Evolutionary conservation across 1,140 invertebrate genomes (phyloP), one percentile per base, ranked within the genome.

Genomic region (Brachystomella parvula): DNA sequence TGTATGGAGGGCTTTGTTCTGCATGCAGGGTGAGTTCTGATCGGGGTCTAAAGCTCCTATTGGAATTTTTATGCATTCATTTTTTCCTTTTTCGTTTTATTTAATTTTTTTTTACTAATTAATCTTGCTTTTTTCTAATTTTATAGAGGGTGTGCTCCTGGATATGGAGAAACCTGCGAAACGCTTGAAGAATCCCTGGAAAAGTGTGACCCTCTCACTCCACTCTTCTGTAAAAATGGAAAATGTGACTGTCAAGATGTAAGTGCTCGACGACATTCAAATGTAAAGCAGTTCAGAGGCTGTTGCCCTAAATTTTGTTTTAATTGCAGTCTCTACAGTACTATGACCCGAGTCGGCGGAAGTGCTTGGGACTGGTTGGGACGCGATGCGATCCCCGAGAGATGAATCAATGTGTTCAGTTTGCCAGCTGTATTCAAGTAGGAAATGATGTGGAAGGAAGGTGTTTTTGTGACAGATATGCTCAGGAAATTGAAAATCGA

Each of bases 401-500:
- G 21, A 32, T 56, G 6, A 29, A 33, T 21, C 62, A 49, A 12
- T 68, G 66, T 29, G 66, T 68, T 1, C 63, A 68, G 35, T 68
- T 60, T 35, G 3, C 58, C 24, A 64, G 62, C 32, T 68, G 66
- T 30, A 61, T 68, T 39, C 33, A 64, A 59, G 29, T 49, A 3
- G 61, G 61, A 15, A 57, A n/a, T 1, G 35, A 67, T 17, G 9
- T 56, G n/a, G 61, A 63, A 9, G 66, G 66, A 1, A 64, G 63
- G 60, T 68, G 66, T 30, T 57, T 68, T 9, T 68, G 66, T 64
- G 66, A 68, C 60, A 68, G 63, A 60, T 64, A 68, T 31, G 58
- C 61, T 9, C 2, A 47, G 21, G 66, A 68, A 35, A 35, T 68
- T 29, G 61, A 56, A 21, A 67, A 67, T 49, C 44, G 66, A n/a